Evolutionary conservation across 2,888 invertebrate species (phyloP), one percentile per base, ranked within the genome.

Genomic region (Drosophila multiciliata): DNA sequence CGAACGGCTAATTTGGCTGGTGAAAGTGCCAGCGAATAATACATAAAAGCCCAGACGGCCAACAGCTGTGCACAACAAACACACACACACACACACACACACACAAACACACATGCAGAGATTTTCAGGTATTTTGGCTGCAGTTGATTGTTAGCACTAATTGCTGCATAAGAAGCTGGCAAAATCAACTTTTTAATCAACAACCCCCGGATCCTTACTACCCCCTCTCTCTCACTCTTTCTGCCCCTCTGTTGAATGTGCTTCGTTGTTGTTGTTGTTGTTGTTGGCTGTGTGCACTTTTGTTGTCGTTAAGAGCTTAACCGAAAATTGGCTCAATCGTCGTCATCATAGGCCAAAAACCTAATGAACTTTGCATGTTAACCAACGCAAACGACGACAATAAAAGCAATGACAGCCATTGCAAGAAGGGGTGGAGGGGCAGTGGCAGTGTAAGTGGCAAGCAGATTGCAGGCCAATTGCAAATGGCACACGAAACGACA

Each of bases 351-450:
- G 83, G 85, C 85, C 84, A 87, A 85, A 87, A 80, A 80, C 83
- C 82, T 85, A 86, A 86, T 86, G 85, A 86, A 87, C 85, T 86
- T 86, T 87, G 83, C 87, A 87, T 86, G 85, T 87, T 83, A 74
- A 67, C 71, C 80, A 68, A 67, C 74, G 54, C 60, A 35, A 26
- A 49, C 68, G 33, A 52, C 60, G 68, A 73, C 69, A 71, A 68
- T 71, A 62, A 73, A 70, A 70, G 58, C 70, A 69, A 65, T 64
- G 42, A 45, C 38, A 15, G 23, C 45, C 45, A 23, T 23, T 48
- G 29, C 59, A 32, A 38, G 52, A 26, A 32, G 45, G 23, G 23
- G 5, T 23, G 36, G 45, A 7, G 45, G 38, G 17, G 8, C 11
- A 23, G 23, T 5, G 32, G n/a, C 9, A 1, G 40, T 4, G 40